Percentiles rank a stretch among this genome's conserved stretches.
Conservation (phyloP, 2,113 vertebrate species). For the Bubo bubo region DNA sequence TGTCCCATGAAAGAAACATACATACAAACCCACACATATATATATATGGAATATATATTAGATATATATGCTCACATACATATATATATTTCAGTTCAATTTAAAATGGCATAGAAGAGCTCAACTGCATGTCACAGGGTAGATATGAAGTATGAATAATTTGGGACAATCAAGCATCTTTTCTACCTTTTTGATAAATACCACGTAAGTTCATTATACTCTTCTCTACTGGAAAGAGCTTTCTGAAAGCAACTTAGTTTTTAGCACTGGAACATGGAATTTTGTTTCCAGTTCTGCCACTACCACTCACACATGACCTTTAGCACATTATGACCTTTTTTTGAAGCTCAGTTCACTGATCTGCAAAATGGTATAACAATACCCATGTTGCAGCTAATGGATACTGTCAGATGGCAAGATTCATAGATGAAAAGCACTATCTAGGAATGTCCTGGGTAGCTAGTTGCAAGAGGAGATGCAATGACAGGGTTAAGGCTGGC, state of each 20-base stretch:
- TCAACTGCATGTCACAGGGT: neutral
- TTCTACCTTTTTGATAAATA: neutral
- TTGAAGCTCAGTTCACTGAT: neutral
- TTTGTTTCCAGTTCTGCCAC: neutral
- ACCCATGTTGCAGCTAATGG: neutral
- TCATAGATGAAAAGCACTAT: neutral
- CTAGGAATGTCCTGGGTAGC: neutral
- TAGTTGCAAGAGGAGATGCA: neutral
- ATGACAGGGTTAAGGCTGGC: neutral
- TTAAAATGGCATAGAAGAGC: neutral
- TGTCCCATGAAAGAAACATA: neutral
- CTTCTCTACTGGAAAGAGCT: neutral
- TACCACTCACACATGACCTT: neutral
- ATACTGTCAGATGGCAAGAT: neutral
- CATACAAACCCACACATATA: accelerated
- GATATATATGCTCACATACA: too few relatives aligned
- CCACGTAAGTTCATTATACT: neutral
- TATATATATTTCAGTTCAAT: neutral
- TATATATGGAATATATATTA: neutral
- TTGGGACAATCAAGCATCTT: neutral
- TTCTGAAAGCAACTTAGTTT: neutral
- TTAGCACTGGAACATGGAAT: neutral
- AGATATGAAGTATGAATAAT: neutral
- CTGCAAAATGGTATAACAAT: neutral
- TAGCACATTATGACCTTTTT: neutral